A percentile compares a stretch with the other conserved stretches of the same genome.
Conservation (phyloP, 1,140 invertebrate species). For the Drosophila jambulina region DNA sequence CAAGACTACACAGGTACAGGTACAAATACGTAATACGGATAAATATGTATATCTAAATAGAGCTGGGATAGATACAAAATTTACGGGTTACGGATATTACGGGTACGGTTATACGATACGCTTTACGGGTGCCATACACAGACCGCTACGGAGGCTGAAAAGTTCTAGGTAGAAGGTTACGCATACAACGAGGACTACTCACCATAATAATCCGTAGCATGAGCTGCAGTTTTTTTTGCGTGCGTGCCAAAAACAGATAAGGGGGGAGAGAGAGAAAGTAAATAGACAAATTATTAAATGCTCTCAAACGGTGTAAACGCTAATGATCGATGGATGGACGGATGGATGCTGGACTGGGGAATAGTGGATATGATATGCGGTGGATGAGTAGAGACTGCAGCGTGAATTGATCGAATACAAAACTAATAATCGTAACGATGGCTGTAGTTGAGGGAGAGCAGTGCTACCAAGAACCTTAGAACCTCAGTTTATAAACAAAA, state of each 20-base stretch:
- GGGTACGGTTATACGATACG: slow-evolving; percentile 31
- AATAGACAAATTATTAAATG: slow-evolving; percentile 83
- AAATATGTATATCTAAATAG: slow-evolving; percentile 9
- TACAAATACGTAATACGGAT: slow-evolving; percentile 28
- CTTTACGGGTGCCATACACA: slow-evolving; percentile 34
- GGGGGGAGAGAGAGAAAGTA: slow-evolving; percentile 69
- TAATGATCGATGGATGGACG: slow-evolving; percentile 29
- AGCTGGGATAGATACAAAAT: slow-evolving; percentile 5
- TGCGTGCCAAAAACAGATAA: slow-evolving; percentile 82
- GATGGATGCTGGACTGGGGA: slow-evolving; percentile 5
- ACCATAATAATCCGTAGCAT: slow-evolving; percentile 99
- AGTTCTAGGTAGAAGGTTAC: slow-evolving; percentile 85
- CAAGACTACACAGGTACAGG: slow-evolving; percentile 22
- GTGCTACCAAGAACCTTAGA: slow-evolving; percentile 32
- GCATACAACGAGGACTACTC: slow-evolving; percentile 89
- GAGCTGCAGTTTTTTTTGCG: slow-evolving; percentile 88
- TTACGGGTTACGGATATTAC: slow-evolving; percentile 24
- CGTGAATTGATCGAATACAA: slow-evolving; percentile 2
- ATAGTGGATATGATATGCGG: slow-evolving; percentile 2
- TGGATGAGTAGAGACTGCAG: slow-evolving; percentile 11
- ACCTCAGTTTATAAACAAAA: neutral
- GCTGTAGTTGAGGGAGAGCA: neutral
- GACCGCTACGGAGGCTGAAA: slow-evolving; percentile 39
- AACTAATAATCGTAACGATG: slow-evolving; percentile 17
- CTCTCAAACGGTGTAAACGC: slow-evolving; percentile 58